phyloP scores from a whole-genome alignment of 1,140 invertebrate genomes.

The Drosophila ficusphila region DNA sequence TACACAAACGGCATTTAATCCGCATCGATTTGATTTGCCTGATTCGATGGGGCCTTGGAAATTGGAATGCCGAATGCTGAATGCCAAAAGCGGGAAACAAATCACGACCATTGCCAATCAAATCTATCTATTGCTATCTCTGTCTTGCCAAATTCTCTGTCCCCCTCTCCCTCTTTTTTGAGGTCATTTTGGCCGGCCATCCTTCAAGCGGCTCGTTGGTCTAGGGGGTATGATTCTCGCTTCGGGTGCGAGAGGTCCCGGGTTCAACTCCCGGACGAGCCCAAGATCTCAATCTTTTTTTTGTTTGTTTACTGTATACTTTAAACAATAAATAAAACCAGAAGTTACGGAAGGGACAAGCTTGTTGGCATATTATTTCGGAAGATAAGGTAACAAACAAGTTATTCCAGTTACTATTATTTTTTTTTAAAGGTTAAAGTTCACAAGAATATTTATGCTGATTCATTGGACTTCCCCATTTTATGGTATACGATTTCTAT shows the following conservation, averaged over 20 bases:
- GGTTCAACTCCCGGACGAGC: conserved; percentile 93
- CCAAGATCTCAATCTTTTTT: conserved; percentile 71
- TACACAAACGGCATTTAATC: conserved; percentile 6
- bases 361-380: too few relatives aligned
- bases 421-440: background rate
- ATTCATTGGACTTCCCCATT: too few relatives aligned
- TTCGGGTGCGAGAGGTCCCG: conserved; percentile 93
- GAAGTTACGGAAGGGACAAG: too few relatives aligned
- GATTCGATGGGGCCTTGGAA: background rate
- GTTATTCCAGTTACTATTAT: too few relatives aligned
- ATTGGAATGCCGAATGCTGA: background rate
- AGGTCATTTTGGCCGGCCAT: background rate
- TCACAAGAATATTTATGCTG: too few relatives aligned
- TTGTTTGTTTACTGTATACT: too few relatives aligned
- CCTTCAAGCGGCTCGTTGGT: conserved; percentile 65
- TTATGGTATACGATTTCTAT: too few relatives aligned
- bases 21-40: conserved; percentile 17
- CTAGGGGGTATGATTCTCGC: conserved; percentile 84
- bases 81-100: too few relatives aligned
- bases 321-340: too few relatives aligned
- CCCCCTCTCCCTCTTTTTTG: conserved; percentile 3
- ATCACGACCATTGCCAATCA: background rate
- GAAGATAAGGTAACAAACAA: too few relatives aligned
- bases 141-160: background rate
- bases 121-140: background rate